These are phyloP conservation scores for Ptyas mucosa DNA, from an alignment of 2,113 vertebrate species.

Conservation along the genomic window DNA sequence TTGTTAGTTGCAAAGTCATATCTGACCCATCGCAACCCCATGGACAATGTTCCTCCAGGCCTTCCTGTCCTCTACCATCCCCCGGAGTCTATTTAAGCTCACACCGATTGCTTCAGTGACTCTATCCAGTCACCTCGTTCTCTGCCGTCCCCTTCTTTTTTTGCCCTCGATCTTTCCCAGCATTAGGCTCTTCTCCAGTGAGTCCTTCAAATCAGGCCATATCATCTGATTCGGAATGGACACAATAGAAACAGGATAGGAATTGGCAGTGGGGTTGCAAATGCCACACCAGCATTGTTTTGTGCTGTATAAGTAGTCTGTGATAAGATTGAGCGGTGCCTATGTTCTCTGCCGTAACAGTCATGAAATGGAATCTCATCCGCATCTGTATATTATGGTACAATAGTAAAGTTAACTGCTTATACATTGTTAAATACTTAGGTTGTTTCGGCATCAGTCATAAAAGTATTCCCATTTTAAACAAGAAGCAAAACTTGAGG, in stretches of 20 bases:
- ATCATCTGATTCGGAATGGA: background rate
- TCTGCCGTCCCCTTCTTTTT: too few relatives aligned
- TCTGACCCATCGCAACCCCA: too few relatives aligned
- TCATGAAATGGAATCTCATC: background rate
- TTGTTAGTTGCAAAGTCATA: too few relatives aligned
- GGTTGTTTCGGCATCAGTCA: background rate
- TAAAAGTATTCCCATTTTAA: background rate
- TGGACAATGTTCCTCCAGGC: too few relatives aligned
- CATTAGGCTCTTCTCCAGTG: too few relatives aligned
- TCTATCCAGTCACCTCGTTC: too few relatives aligned
- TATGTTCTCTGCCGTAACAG: background rate
- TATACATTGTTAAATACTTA: background rate
- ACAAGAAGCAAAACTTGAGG: background rate
- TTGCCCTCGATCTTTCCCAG: too few relatives aligned
- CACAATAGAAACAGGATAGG: background rate
- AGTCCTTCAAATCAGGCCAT: background rate
- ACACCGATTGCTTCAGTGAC: too few relatives aligned
- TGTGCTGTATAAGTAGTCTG: background rate
- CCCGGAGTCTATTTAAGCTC: too few relatives aligned
- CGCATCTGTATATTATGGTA: background rate
- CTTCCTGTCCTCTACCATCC: too few relatives aligned
- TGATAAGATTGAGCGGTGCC: background rate
- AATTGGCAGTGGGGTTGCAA: background rate
- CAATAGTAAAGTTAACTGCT: background rate
- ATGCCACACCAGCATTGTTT: background rate